phyloP scores from a whole-genome alignment of 2,113 vertebrate genomes.

The Corydoras maculifer region DNA sequence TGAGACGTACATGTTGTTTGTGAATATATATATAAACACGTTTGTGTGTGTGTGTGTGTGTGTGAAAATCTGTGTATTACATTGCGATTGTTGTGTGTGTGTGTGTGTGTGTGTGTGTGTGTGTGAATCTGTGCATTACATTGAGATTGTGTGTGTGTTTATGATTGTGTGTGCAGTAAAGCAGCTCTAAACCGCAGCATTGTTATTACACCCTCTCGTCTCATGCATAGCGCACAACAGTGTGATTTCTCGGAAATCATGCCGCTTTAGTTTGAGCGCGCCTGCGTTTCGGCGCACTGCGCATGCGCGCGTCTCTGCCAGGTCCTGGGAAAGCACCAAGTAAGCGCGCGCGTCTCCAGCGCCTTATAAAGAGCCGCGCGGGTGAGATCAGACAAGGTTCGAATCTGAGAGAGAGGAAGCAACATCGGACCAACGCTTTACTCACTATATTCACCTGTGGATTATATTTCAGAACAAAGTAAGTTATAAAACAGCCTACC shows the following conservation, averaged over 20 bases:
- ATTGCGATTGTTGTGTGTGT: too few relatives aligned
- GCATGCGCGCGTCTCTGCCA: conserved; percentile 24
- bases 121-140: not conserved
- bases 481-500: not conserved
- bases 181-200: conserved; percentile 1
- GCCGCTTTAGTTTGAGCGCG: not conserved
- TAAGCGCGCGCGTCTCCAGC: fast-evolving
- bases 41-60: too few relatives aligned
- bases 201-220: conserved; percentile 24
- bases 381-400: not conserved
- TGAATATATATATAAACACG: too few relatives aligned
- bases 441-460: not conserved
- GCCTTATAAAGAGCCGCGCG: not conserved
- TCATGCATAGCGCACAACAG: conserved; percentile 28
- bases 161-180: not conserved
- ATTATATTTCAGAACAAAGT: not conserved
- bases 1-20: too few relatives aligned
- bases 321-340: conserved; percentile 40
- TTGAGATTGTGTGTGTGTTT: conserved; percentile 2
- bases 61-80: too few relatives aligned
- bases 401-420: not conserved
- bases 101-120: not conserved
- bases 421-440: not conserved
- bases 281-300: conserved; percentile 3
- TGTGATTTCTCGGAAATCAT: conserved; percentile 59